Conservation (phyloP, 2,113 vertebrate genomes). For the Seriola aureovittata region DNA sequence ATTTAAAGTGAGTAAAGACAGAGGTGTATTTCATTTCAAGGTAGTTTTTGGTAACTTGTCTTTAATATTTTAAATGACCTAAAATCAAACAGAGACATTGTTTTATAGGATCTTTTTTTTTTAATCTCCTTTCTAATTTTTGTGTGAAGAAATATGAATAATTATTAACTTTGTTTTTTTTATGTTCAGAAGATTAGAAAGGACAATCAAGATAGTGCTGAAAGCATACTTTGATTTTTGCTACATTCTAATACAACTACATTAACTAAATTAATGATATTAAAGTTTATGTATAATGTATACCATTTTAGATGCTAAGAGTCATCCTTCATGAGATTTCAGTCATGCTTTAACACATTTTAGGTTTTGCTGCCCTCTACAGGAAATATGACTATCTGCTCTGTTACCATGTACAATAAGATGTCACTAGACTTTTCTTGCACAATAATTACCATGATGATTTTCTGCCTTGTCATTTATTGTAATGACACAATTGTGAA, state of each 20-base stretch:
- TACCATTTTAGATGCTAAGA: not conserved
- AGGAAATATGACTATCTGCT: constrained; percentile 4
- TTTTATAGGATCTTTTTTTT: not conserved
- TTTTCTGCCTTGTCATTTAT: not conserved
- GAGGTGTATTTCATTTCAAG: not conserved
- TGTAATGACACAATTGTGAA: not conserved
- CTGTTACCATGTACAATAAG: not conserved
- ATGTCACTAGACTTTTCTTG: not conserved
- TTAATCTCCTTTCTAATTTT: not conserved
- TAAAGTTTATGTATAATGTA: not conserved
- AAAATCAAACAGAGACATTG: not conserved
- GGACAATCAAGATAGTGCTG: not conserved
- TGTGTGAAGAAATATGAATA: not conserved
- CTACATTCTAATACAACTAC: not conserved
- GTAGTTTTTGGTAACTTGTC: not conserved
- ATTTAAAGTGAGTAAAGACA: not conserved
- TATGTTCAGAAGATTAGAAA: not conserved
- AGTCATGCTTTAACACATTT: not conserved
- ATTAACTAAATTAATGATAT: not conserved
- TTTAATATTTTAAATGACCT: not conserved
- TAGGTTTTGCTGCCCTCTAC: constrained; percentile 70
- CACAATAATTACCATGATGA: not conserved
- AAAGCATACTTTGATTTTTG: not conserved
- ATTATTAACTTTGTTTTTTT: not conserved
- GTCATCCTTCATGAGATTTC: not conserved